A percentile compares a stretch with the other conserved stretches of the same genome.
phyloP scores from a whole-genome alignment of 1,140 invertebrate genomes.

The Tyrophagus putrescentiae region DNA sequence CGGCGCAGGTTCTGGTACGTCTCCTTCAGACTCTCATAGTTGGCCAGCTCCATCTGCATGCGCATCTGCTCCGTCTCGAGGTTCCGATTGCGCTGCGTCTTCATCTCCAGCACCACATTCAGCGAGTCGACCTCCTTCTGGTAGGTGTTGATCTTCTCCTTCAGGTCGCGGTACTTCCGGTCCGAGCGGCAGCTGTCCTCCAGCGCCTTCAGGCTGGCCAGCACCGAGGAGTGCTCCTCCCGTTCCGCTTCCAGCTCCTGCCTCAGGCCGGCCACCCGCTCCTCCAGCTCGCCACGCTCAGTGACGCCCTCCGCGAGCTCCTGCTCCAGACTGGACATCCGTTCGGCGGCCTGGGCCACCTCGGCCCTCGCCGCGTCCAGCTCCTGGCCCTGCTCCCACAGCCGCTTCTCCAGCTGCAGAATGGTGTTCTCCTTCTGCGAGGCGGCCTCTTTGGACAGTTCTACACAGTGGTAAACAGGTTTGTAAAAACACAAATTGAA shows the following conservation, averaged over 20 bases:
- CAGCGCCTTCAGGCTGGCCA: not conserved
- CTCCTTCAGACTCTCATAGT: conserved; percentile 10
- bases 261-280: not conserved
- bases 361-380: not conserved
- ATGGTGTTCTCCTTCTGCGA: not conserved
- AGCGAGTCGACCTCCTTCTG: conserved; percentile 11
- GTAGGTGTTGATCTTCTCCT: conserved; percentile 4
- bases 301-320: not conserved
- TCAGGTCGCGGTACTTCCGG: conserved; percentile 3
- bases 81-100: conserved; percentile 16
- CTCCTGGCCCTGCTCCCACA: not conserved
- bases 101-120: conserved; percentile 15
- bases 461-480: not conserved
- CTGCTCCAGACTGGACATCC: not conserved
- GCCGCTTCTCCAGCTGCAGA: not conserved
- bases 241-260: not conserved
- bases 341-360: not conserved
- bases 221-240: not conserved
- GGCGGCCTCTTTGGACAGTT: conserved; percentile 1
- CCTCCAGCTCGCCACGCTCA: not conserved
- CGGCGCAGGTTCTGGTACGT: conserved; percentile 1
- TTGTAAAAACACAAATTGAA: not conserved
- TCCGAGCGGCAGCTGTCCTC: not conserved
- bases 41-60: not conserved
- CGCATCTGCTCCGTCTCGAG: conserved; percentile 8